Conservation (phyloP, 2,797 vertebrate genomes). For the Neosilurus mollespiculum region DNA sequence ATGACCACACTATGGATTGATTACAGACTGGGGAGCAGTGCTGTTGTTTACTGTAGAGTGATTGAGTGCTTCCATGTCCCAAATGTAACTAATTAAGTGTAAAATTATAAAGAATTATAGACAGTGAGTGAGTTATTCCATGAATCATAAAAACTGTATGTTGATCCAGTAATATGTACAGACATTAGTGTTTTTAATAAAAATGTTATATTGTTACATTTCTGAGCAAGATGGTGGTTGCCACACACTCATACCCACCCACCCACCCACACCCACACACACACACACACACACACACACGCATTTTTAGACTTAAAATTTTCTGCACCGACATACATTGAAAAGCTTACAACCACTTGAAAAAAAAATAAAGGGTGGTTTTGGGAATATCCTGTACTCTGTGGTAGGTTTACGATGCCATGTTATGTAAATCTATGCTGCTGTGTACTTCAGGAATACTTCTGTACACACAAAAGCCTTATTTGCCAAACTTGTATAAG, state of each 20-base stretch:
- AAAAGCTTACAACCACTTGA: neutral
- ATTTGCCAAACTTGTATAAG: neutral
- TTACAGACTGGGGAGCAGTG: neutral
- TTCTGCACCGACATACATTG: neutral
- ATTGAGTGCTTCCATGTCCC: neutral
- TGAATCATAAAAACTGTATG: neutral
- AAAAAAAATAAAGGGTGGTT: neutral
- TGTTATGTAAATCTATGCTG: no score
- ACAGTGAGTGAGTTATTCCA: neutral
- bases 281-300: no score
- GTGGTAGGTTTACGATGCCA: neutral
- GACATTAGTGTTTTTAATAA: neutral
- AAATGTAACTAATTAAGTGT: neutral
- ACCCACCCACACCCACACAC: no score
- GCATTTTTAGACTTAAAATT: neutral
- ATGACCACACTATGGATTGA: neutral
- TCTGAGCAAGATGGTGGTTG: neutral
- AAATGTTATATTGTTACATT: constrained; percentile 4
- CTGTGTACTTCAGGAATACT: neutral
- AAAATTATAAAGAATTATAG: neutral
- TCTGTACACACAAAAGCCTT: neutral
- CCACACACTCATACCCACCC: neutral
- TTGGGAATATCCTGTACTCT: neutral
- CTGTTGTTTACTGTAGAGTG: neutral
- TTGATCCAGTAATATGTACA: neutral